These are phyloP conservation scores for Nomada hirtipes DNA, from an alignment of 2,888 invertebrate species.

Conservation along the genomic window DNA sequence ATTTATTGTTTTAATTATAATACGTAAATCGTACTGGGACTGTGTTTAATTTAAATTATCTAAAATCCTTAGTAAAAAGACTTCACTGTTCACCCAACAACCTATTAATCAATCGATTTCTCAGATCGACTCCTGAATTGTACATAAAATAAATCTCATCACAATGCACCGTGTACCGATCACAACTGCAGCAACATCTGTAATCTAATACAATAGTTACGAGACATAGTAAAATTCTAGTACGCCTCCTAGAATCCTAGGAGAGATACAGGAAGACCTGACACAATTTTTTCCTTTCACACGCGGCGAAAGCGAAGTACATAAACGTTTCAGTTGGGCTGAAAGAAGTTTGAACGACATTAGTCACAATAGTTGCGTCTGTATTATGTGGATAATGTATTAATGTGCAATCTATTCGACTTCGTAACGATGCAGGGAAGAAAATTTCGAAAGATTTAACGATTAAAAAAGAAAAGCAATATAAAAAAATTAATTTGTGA, in stretches of 20 bases:
- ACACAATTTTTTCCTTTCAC: slow-evolving; percentile 15
- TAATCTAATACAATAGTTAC: not conserved
- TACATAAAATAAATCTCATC: too few relatives aligned
- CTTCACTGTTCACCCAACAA: too few relatives aligned
- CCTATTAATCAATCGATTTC: too few relatives aligned
- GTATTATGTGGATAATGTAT: not conserved
- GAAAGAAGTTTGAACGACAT: not conserved
- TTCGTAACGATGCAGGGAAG: not conserved
- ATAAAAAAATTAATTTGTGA: slow-evolving; percentile 11
- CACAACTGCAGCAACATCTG: too few relatives aligned
- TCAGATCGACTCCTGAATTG: too few relatives aligned
- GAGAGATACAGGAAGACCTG: not conserved
- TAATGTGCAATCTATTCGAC: not conserved
- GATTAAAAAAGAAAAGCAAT: not conserved
- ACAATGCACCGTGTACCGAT: too few relatives aligned
- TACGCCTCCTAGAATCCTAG: not conserved
- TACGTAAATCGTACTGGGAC: too few relatives aligned
- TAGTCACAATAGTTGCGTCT: not conserved
- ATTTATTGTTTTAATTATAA: too few relatives aligned
- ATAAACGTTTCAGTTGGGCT: slow-evolving; percentile 41
- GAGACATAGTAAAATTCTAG: not conserved
- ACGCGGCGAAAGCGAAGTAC: slow-evolving; percentile 31
- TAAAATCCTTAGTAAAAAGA: too few relatives aligned
- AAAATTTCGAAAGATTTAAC: slow-evolving; percentile 11
- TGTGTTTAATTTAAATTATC: too few relatives aligned